Base-by-base conservation (phyloP, 2,797 vertebrate species). In the Arnoldichthys spilopterus region DNA sequence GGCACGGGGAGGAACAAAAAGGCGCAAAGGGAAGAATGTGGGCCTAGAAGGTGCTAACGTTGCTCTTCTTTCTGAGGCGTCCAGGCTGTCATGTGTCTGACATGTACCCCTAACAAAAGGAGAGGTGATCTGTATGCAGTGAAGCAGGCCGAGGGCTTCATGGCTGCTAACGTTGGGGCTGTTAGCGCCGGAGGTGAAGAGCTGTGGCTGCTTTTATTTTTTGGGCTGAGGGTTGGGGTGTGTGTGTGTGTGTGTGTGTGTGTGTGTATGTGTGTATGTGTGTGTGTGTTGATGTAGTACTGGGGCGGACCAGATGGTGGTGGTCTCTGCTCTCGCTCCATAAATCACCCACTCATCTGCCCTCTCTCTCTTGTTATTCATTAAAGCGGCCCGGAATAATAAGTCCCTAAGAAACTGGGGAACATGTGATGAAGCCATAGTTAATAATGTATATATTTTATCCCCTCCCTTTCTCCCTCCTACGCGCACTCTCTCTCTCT, bases 321-420 rank as follows among this genome's bases (percentile, higher is more conserved):
- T 90, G 92, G 89, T 92, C 91, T 93, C 87, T 89, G 87, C 92
- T 91, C 91, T 92, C 30, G 74, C 92, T 93, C 92, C 89, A 92
- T 92, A 90, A 93, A 94, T 92, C 91, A 86, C 83, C 82, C 82
- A 78, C 87, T 89, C 86, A 90, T 89, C 70, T 68, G 53, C 77
- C 84, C 88, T 88, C 86, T 90, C 88, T 90, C 91, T 86, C 80
- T 93, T 92, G 90, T 93, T 93, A 92, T 94, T 94, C 93, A 94
- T 95, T 94, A 93, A 94, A 94, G 91, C 87, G 87, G 88, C 87
- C 87, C 87, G 18, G 92, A 94, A 94, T 95, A 94, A 94, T 94
- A 95, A 94, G 92, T 95, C 93, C 93, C 94, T 82, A 84, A 93
- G 93, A 95, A 94, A 94, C 91, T 85, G 87, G 88, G 32, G 91